A percentile compares a stretch with the other conserved stretches of the same genome.
Conservation (phyloP, 1,140 invertebrate species). For the Ceratina japonica region DNA sequence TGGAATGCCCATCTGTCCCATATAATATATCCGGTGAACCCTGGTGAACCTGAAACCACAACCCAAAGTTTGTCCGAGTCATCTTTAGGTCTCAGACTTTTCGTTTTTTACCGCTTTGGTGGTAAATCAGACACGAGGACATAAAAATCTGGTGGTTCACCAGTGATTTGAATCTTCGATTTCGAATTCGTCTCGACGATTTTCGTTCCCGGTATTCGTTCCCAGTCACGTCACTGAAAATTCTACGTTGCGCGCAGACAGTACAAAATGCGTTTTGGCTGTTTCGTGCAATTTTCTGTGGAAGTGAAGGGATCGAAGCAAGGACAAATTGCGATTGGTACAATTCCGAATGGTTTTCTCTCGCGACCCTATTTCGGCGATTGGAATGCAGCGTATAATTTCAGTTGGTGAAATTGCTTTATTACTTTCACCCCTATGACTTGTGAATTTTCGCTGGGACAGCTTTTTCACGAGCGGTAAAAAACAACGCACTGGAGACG, state of each 20-base stretch:
- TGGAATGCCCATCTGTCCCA: conserved; percentile 67
- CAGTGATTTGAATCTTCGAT: conserved; percentile 15
- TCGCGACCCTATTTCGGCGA: conserved; percentile 41
- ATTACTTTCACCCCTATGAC: conserved; percentile 35
- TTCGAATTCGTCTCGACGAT: neutral
- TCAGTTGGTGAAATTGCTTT: conserved; percentile 38
- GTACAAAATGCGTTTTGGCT: conserved; percentile 24
- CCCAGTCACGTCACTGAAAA: too few species aligned
- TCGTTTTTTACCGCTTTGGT: conserved; percentile 31
- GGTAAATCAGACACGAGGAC: conserved; percentile 46
- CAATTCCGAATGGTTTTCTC: conserved; percentile 49
- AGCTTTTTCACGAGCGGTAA: neutral
- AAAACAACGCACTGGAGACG: neutral
- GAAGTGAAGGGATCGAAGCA: conserved; percentile 36
- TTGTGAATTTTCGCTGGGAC: conserved; percentile 15
- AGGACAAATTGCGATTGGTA: conserved; percentile 38
- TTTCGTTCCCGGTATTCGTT: too few species aligned
- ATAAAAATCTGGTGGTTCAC: conserved; percentile 42
- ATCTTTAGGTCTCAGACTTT: conserved; percentile 25
- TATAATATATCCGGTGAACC: conserved; percentile 63
- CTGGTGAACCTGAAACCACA: conserved; percentile 69
- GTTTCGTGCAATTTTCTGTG: conserved; percentile 33
- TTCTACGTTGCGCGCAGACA: neutral
- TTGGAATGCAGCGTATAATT: conserved; percentile 41
- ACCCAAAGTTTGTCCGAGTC: conserved; percentile 42